phyloP scores from a whole-genome alignment of 2,888 invertebrate genomes.

The Oxycera nigricornis region DNA sequence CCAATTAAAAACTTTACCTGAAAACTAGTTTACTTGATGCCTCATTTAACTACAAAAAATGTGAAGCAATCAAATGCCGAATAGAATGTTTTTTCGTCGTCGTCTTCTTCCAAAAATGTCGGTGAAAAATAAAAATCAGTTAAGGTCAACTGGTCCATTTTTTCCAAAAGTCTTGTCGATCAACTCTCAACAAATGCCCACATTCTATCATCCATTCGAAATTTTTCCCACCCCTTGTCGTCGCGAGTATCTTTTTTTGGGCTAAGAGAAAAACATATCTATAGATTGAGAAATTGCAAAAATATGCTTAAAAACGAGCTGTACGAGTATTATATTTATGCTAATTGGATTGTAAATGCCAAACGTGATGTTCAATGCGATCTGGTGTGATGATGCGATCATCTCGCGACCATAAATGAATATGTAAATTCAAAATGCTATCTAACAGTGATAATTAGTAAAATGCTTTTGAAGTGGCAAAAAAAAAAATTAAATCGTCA shows the following conservation, averaged over 20 bases:
- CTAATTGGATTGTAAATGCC: conserved; percentile 33
- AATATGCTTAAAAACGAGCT: conserved; percentile 16
- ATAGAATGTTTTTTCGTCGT: too few species aligned
- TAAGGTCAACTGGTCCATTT: conserved; percentile 28
- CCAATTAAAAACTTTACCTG: too few species aligned
- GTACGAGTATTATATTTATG: conserved; percentile 8
- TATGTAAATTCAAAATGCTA: too few species aligned
- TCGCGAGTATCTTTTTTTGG: background rate
- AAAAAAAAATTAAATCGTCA: background rate
- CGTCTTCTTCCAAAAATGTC: background rate
- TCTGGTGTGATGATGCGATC: conserved; percentile 14
- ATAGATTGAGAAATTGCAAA: conserved; percentile 10
- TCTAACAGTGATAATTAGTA: too few species aligned
- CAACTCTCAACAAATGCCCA: background rate
- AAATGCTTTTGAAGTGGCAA: background rate
- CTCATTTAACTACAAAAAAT: too few species aligned
- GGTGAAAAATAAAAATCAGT: background rate
- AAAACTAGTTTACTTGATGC: too few species aligned
- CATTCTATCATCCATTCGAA: background rate
- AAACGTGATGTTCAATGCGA: conserved; percentile 16
- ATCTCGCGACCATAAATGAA: conserved; percentile 1
- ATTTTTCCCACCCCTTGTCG: background rate
- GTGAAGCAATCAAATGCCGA: too few species aligned
- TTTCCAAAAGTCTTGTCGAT: conserved; percentile 22
- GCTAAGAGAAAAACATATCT: background rate